A percentile compares a stretch with the other conserved stretches of the same genome.
phyloP scores from a whole-genome alignment of 2,797 vertebrate species.

The Danio jaintianensis region DNA sequence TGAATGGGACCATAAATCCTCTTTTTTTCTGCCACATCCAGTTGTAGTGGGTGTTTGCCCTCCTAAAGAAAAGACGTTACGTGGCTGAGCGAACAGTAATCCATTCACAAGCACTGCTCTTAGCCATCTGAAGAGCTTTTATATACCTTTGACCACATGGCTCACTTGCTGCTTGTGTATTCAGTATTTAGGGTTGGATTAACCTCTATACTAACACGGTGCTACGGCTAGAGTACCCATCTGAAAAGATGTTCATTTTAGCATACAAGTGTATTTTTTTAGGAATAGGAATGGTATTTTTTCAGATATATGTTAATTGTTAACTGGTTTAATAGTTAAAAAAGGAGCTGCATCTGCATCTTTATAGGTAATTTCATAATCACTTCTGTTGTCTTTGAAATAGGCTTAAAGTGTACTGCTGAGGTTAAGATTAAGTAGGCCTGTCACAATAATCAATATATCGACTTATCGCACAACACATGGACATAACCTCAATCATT shows the following conservation, averaged over 20 bases:
- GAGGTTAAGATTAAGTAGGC: too few relatives aligned
- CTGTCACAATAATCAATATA: too few relatives aligned
- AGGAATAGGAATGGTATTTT: neutral
- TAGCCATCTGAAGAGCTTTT: constrained; percentile 61
- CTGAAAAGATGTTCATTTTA: constrained; percentile 16
- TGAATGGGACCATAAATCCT: constrained; percentile 49
- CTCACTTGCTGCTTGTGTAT: constrained; percentile 46
- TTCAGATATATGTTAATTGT: too few relatives aligned
- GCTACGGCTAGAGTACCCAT: constrained; percentile 31
- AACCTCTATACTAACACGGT: constrained; percentile 56
- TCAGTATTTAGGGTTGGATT: constrained; percentile 57
- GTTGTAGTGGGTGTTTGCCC: constrained; percentile 56
- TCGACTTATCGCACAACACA: too few relatives aligned
- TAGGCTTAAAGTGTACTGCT: neutral
- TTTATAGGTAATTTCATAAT: too few relatives aligned
- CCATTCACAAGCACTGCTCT: constrained; percentile 58
- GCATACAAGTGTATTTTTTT: neutral
- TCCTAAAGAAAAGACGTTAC: constrained; percentile 61
- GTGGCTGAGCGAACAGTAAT: constrained; percentile 64
- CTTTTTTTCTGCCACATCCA: constrained; percentile 31
- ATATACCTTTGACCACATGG: constrained; percentile 37
- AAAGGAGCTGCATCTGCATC: neutral
- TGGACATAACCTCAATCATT: too few relatives aligned
- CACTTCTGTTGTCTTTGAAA: neutral
- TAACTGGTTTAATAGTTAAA: neutral